Evolutionary conservation across 2,797 vertebrate genomes (phyloP), one percentile per base, ranked within the genome.

Genomic region (Otus scops): DNA sequence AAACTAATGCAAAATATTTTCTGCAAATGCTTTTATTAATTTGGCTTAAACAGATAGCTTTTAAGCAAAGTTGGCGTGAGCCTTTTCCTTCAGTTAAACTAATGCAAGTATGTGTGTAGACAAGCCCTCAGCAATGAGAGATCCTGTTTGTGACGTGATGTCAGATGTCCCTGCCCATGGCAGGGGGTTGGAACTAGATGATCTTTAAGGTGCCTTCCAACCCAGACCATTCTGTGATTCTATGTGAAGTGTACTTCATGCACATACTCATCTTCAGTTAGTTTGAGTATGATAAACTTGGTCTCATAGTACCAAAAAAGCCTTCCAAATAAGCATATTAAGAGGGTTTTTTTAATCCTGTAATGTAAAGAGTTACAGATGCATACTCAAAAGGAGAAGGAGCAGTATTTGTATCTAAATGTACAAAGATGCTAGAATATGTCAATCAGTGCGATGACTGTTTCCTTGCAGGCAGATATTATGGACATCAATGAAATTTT

Each of bases 401-500:
- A 68, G 32, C 10, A 45, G 6, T 56, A 22, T 70, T 78, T 74
- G 3, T 79, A 47, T 36, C 13, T 79, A 38, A 79, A 43, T 26
- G 15, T 22, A 30, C 7, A 50, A 53, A 48, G 11, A 39, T 69
- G 26, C 5, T 70, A 19, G 26, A 68, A 39, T 74, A 48, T 28
- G 30, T 47, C 41, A 34, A 11, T 50, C 43, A 43, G 47, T 48
- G 16, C 1, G 18, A 14, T 64, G 57, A 21, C 87, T 48, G 48
- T 91, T 94, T 94, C 69, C 39, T 96, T 97, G 77, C 97, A 99
- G 99, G 98, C 99, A 75, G 99, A 99, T 98, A 99, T 99, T 97
- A 98, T 98, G 97, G 99, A 99, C 92, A 99, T 99, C 93, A 99
- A 99, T 85, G 99, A 99, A 98, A 99, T 99, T 98, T 99, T 99